Conservation (phyloP, 2,797 vertebrate species). For the Darevskia mixta region DNA sequence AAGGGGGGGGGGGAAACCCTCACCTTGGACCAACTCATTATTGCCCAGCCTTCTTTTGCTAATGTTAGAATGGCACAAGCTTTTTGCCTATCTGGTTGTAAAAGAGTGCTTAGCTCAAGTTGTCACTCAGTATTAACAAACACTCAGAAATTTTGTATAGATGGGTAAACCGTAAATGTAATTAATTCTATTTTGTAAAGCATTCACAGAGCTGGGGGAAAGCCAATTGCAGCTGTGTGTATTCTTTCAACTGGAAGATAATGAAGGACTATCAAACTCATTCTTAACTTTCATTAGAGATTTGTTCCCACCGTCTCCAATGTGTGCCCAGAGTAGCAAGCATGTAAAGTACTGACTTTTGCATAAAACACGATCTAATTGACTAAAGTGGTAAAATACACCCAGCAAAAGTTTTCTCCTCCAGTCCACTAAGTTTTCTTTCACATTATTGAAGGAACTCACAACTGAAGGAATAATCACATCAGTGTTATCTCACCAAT, state of each 20-base stretch:
- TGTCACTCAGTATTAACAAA: neutral
- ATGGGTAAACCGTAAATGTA: neutral
- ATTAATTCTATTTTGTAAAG: neutral
- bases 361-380: neutral
- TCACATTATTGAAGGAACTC: neutral
- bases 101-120: neutral
- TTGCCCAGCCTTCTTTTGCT: neutral
- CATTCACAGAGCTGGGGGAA: neutral
- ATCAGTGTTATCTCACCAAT: neutral
- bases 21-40: neutral
- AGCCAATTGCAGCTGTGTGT: neutral
- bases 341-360: neutral
- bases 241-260: neutral
- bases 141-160: neutral
- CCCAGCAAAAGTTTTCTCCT: neutral
- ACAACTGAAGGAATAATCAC: neutral
- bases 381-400: neutral
- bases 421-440: neutral
- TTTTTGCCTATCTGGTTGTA: neutral
- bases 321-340: neutral
- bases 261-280: neutral
- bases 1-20: neutral
- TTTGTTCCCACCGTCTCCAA: no score
- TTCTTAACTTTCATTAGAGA: neutral
- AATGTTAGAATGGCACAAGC: neutral